Evolutionary conservation across 1,140 invertebrate species (phyloP), one percentile per base, ranked within the genome.

Genomic region (Psilanteris sp.): DNA sequence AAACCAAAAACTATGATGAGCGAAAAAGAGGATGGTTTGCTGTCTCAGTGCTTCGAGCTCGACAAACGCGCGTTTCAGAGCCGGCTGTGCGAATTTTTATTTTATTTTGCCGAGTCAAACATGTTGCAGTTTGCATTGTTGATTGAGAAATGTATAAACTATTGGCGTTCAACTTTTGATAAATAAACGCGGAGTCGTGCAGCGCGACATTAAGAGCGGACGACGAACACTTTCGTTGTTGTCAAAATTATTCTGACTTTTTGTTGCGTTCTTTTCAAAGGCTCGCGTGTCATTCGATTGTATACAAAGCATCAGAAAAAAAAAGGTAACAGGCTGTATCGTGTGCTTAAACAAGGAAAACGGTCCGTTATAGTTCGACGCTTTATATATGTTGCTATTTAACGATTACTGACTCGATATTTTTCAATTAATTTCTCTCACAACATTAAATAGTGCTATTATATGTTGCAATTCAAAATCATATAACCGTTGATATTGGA

Each of bases 1-100:
- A 48, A 62, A 66, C 41, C 32, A 70, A 76, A 76, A 70, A 59
- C n/a, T 54, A 55, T 11, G 37, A 43, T 41, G 36, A 54, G 32
- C 41, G 59, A 78, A 77, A 48, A 67, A 46, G 31, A 41, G 44
- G 32, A 37, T 20, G n/a, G n/a, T n/a, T n/a, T n/a, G n/a, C n/a
- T n/a, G n/a, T n/a, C 44, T 64, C 48, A 50, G 22, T 24, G 22
- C 36, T 41, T 11, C 22, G 24, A 48, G 39, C 48, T 54, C 46
- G 39, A 48, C 62, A 72, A 71, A 61, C 52, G 14, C 9, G 9
- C 11, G 22, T 44, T 59, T 52, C 36, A 36, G 29, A 16, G n/a
- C n/a, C n/a, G n/a, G n/a, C n/a, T n/a, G n/a, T n/a, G n/a, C n/a
- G n/a, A 46, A 41, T 32, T 36, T 43, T 50, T 41, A 50, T 62